Conservation (phyloP, 1,140 invertebrate species). For the Zeugodacus cucurbitae region DNA sequence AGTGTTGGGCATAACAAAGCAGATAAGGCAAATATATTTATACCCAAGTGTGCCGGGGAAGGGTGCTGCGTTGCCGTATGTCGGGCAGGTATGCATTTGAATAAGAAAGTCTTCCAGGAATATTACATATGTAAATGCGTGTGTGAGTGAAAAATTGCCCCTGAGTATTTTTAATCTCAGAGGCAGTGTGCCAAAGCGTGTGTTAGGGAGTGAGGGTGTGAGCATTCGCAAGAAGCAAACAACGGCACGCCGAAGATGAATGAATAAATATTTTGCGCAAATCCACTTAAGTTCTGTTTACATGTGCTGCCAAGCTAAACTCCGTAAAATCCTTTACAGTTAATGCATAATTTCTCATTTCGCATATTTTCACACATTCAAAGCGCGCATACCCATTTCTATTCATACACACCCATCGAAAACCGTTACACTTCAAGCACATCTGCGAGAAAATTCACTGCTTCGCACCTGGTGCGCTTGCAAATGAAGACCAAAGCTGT, state of each 20-base stretch:
- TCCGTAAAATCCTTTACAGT: conserved; percentile 37
- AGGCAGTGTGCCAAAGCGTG: not conserved
- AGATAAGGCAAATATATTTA: not conserved
- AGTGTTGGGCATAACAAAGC: not conserved
- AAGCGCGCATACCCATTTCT: not conserved
- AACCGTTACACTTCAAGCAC: too few relatives aligned
- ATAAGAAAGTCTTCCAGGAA: not conserved
- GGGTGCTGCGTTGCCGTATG: too few relatives aligned
- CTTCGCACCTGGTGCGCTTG: too few relatives aligned
- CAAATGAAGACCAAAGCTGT: too few relatives aligned
- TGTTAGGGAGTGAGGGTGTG: not conserved
- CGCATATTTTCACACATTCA: not conserved
- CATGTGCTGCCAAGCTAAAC: conserved; percentile 39
- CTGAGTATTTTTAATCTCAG: conserved; percentile 19
- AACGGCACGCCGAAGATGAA: not conserved
- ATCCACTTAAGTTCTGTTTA: conserved; percentile 39
- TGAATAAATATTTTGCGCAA: conserved; percentile 36
- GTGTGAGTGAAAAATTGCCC: not conserved
- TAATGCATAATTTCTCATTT: conserved; percentile 33
- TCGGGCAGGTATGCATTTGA: not conserved
- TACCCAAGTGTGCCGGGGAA: not conserved
- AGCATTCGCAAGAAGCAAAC: not conserved
- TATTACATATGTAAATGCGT: not conserved
- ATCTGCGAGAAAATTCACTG: too few relatives aligned
- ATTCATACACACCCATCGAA: too few relatives aligned